A percentile compares a stretch with the other conserved stretches of the same genome.
phyloP scores from a whole-genome alignment of 2,113 vertebrate genomes.

The Holacanthus passer region DNA sequence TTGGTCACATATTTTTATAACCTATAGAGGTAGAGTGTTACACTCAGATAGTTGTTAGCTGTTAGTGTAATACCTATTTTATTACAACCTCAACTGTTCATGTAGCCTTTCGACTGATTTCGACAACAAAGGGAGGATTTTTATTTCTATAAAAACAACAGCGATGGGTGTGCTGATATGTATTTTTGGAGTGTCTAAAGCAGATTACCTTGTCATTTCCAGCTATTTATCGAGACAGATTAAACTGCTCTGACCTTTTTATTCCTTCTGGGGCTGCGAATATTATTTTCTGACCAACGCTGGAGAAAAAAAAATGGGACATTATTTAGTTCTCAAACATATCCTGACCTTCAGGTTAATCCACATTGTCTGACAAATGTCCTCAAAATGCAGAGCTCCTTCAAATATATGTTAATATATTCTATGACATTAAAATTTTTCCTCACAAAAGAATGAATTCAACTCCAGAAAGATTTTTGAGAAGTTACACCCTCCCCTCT shows the following conservation, averaged over 20 bases:
- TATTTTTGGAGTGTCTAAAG: neutral
- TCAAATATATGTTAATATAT: neutral
- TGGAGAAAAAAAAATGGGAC: neutral
- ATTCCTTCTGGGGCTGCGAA: neutral
- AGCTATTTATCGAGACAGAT: neutral
- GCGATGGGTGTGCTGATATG: neutral
- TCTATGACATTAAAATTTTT: neutral
- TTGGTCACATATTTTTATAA: too few relatives aligned
- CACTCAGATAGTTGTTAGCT: neutral
- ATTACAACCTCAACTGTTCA: neutral
- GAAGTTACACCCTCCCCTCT: too few relatives aligned
- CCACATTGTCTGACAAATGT: neutral
- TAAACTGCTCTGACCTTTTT: neutral
- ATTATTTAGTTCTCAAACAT: neutral
- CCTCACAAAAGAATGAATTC: neutral
- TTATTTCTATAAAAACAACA: neutral
- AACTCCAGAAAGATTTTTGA: neutral
- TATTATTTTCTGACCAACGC: neutral
- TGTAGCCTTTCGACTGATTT: too few relatives aligned
- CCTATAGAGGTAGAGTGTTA: neutral
- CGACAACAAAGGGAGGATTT: too few relatives aligned
- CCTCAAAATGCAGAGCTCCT: neutral
- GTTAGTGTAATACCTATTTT: neutral
- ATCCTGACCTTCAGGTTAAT: slow-evolving; percentile 9
- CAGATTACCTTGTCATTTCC: neutral